These are phyloP conservation scores for Scaptomyza parva DNA, from an alignment of 2,888 invertebrate genomes.

Conservation along the genomic window DNA sequence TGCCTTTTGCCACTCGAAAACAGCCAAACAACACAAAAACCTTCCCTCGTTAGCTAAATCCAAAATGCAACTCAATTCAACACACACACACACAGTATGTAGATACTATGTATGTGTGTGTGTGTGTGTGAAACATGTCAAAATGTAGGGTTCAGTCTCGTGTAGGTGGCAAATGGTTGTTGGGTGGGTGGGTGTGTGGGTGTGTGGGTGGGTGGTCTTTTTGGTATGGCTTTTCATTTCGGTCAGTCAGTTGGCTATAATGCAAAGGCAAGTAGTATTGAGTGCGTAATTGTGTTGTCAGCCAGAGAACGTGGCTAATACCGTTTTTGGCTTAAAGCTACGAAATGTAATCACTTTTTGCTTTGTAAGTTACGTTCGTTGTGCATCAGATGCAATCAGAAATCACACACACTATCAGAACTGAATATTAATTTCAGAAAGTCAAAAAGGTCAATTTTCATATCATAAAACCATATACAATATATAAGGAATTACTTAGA, in stretches of 20 bases:
- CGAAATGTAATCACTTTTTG: neutral
- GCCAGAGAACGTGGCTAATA: slow-evolving; percentile 3
- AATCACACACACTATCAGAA: too few relatives aligned
- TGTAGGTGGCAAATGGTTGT: too few relatives aligned
- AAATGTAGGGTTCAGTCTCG: slow-evolving; percentile 6
- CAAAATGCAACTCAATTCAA: slow-evolving; percentile 31
- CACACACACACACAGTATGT: neutral
- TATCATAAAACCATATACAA: too few relatives aligned
- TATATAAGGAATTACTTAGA: too few relatives aligned
- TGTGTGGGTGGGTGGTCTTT: slow-evolving; percentile 1
- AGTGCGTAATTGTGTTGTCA: slow-evolving; percentile 21
- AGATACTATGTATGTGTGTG: neutral
- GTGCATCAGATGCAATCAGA: too few relatives aligned
- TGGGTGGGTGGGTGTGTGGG: slow-evolving; percentile 1
- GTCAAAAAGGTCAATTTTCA: too few relatives aligned
- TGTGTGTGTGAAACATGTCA: slow-evolving; percentile 22
- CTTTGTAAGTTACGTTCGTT: neutral
- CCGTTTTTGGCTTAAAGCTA: neutral
- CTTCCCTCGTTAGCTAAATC: slow-evolving; percentile 43
- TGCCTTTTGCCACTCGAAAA: slow-evolving; percentile 35
- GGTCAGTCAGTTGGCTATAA: slow-evolving; percentile 27
- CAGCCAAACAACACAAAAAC: slow-evolving; percentile 35
- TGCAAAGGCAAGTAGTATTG: neutral
- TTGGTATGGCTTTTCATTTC: slow-evolving; percentile 10
- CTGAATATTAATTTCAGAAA: too few relatives aligned